Evolutionary conservation across 2,113 vertebrate genomes (phyloP).

Genomic region (Epinephelus fuscoguttatus): DNA sequence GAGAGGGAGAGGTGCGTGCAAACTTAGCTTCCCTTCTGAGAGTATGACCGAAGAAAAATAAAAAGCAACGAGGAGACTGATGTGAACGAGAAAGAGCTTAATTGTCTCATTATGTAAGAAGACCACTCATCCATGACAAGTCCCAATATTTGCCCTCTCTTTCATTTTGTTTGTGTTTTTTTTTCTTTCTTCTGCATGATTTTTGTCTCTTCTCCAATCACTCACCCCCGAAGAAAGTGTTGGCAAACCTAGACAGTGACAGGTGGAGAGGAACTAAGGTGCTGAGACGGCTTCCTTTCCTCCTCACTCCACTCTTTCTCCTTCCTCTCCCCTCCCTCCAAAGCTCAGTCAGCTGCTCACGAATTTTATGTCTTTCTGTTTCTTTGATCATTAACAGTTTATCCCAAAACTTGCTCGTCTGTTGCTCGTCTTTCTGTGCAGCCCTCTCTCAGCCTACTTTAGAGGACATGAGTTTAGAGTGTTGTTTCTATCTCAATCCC

Average conservation of each 20-base stretch:
- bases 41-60: background rate
- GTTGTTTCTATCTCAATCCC: background rate
- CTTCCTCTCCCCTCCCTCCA: background rate
- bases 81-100: conserved; percentile 28
- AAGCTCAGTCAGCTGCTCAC: background rate
- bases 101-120: conserved; percentile 48
- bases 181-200: background rate
- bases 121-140: background rate
- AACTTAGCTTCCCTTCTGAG: background rate
- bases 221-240: background rate
- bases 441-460: background rate
- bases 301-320: background rate
- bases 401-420: background rate
- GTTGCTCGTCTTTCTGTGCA: background rate
- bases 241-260: conserved; percentile 38
- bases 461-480: background rate
- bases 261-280: conserved; percentile 38
- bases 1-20: conserved; percentile 3
- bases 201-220: background rate
- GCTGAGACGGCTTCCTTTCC: background rate
- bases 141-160: background rate
- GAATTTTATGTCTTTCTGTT: background rate
- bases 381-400: background rate
- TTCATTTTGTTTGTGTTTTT: background rate
- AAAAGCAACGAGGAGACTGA: conserved; percentile 4